Evolutionary conservation across 2,888 invertebrate genomes (phyloP).

Genomic region (Xestia sexstrigata): DNA sequence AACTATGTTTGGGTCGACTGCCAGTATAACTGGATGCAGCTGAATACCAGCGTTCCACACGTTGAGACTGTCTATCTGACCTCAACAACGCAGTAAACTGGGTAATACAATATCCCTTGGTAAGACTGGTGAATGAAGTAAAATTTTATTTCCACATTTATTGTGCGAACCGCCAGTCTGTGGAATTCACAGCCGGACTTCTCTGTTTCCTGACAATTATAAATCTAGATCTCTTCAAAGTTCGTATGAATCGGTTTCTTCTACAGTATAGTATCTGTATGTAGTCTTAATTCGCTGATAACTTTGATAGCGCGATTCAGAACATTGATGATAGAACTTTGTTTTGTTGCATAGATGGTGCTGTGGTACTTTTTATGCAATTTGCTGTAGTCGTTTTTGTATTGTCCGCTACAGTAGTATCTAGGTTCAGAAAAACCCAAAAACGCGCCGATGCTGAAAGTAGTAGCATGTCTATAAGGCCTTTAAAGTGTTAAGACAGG

Average conservation of each 20-base stretch:
- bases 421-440: background rate
- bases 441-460: background rate
- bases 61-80: background rate
- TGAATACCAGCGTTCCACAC: too few species aligned
- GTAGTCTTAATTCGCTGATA: background rate
- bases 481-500: constrained; percentile 36
- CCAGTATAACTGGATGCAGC: background rate
- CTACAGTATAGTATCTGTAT: too few species aligned
- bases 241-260: too few species aligned
- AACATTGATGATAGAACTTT: background rate
- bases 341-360: background rate
- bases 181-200: too few species aligned
- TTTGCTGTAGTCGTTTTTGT: background rate
- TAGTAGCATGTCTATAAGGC: constrained; percentile 7
- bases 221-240: too few species aligned
- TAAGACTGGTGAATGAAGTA: background rate
- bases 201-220: too few species aligned
- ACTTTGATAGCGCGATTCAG: background rate
- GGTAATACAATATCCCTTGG: background rate
- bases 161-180: too few species aligned
- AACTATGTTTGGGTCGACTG: background rate
- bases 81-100: background rate
- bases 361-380: background rate
- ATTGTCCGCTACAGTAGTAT: background rate
- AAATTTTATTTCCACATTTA: background rate